Percentiles rank a stretch among this genome's conserved stretches.
phyloP scores from a whole-genome alignment of 1,140 invertebrate genomes.

The Scaptomyza pallida region DNA sequence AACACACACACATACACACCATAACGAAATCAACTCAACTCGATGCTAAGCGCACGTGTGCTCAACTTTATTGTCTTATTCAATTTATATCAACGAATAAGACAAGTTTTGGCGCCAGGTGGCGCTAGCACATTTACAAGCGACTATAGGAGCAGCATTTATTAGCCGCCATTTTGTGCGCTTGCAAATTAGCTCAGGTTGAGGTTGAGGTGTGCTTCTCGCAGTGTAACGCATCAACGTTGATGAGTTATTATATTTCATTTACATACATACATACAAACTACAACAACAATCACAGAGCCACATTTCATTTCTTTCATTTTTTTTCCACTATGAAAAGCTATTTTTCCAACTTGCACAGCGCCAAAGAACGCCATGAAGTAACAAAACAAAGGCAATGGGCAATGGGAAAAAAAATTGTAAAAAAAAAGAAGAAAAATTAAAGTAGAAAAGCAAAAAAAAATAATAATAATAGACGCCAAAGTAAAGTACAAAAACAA shows the following conservation, averaged over 20 bases:
- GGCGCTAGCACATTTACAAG: conserved; percentile 25
- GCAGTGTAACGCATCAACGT: conserved; percentile 34
- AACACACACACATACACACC: too few species aligned
- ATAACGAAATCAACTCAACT: too few species aligned
- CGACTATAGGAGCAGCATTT: neutral
- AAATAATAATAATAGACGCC: conserved; percentile 47
- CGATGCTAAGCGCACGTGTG: neutral
- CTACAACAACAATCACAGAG: conserved; percentile 20
- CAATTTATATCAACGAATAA: too few species aligned
- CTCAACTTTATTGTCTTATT: neutral
- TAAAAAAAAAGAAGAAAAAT: conserved; percentile 26
- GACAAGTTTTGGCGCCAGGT: conserved; percentile 32
- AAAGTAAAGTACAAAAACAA: conserved; percentile 50
- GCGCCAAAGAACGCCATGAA: conserved; percentile 51
- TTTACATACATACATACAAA: conserved; percentile 5
- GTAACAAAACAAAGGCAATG: conserved; percentile 70
- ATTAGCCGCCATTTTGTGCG: conserved; percentile 42
- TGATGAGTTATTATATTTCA: conserved; percentile 52
- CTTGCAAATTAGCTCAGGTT: conserved; percentile 38
- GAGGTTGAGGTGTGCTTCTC: conserved; percentile 20
- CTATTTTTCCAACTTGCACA: conserved; percentile 65
- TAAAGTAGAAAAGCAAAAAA: conserved; percentile 26
- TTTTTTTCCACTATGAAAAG: conserved; percentile 66
- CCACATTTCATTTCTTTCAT: conserved; percentile 67
- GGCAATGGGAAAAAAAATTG: conserved; percentile 53